Evolutionary conservation across 2,888 invertebrate species (phyloP), one percentile per base, ranked within the genome.

Genomic region (Caenorhabditis sulstoni): DNA sequence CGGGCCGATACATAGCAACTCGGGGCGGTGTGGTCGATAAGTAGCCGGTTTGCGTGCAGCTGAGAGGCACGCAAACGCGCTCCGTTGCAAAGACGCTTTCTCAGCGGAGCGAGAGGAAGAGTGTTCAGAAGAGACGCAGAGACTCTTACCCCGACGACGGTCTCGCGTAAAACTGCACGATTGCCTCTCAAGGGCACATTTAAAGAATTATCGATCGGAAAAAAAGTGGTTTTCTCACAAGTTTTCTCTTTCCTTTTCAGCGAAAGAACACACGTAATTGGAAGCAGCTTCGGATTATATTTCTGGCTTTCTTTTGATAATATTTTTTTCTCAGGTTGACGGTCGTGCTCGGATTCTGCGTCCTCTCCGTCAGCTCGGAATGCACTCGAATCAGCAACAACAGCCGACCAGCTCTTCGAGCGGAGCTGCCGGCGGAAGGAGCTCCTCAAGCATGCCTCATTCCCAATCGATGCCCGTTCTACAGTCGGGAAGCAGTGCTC

Each of bases 311-410:
- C 11, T 11, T 41, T 11, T 41, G 41, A 11, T 41, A 3, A 41
- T 14, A 8, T 8, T 2, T 41, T 41, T 41, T 41, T 41, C 2
- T 41, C 41, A 74, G 74, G 44, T 74, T 47, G 74, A 74, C 66
- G 74, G 74, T 37, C 66, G 74, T n/a, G 74, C 74, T 44, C 74
- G 74, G 20, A 74, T 74, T 16, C 41, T 74, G 16, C 64, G 74
- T n/a, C 74, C 74, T 22, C 59, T 74, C 12, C 66, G 74, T 39
- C 59, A 4, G 22, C 22, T 45, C 16, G 29, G 35, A 8, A 66
- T 66, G 74, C 58, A 65, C 29, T 18, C 59, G 11, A 58, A 55
- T 29, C 74, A 29, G 7, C 29, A 29, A 29, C 29, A 66, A 29
- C 58, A 52, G n/a, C 59, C 59, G 47, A 58, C 61, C 1, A 57